Base-by-base conservation (phyloP, 2,888 invertebrate species). In the Cerastis rubricosa region DNA sequence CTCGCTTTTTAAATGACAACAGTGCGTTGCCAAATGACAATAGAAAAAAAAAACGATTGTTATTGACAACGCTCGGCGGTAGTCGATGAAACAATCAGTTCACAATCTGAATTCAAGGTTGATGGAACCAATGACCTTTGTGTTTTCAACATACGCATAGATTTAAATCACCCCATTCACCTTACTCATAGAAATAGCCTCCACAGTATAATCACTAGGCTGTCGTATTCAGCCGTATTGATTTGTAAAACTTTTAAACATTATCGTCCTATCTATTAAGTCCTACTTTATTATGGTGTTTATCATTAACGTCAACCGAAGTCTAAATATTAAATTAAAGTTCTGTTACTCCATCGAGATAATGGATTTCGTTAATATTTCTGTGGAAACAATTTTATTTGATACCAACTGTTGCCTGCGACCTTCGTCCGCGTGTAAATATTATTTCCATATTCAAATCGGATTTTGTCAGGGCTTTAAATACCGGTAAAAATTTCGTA, bases 101-200 rank as follows among this genome's bases (percentile, higher is more conserved):
- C 88, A 89, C 87, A 86, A 85, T 85, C 75, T 76, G 78, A 78
- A 79, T 83, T 77, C 88, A 85, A 87, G 87, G 87, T 78, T 78
- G 63, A 66, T 29, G 78, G 87, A 87, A 89, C 68, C 88, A 89
- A 89, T 87, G 90, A 91, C 90, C 91, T 90, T 85, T 90, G 81
- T 84, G 87, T 81, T 89, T 88, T 77, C 43, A 66, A 80, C 71
- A 78, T 75, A 74, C 25, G 14, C 35, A 43, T 35, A 64, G 4
- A 63, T 49, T 74, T 66, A 71, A 74, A 51, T 51, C 45, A 59
- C 57, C 69, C n/a, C 51, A 66, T 70, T 83, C 83, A 78, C 61
- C 59, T 54, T 25, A 63, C 49, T 57, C 51, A 85, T 75, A 59
- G 9, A 59, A 71, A 68, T 68, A 51, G n/a, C 71, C 29, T 61